Conservation (phyloP, 2,888 invertebrate genomes). For the Ennomos fuscantarius region DNA sequence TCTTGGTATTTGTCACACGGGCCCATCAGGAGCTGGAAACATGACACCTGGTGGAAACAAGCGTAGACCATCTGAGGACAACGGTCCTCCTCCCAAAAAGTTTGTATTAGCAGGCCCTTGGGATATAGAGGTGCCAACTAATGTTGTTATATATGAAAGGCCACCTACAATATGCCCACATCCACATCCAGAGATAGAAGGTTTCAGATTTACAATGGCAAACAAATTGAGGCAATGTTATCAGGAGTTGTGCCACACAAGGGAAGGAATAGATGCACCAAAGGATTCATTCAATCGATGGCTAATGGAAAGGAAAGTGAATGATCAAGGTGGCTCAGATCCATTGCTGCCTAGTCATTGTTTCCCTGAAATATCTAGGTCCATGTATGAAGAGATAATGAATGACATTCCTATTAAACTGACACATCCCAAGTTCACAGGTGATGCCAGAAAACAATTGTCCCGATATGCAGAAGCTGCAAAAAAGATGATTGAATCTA, state of each 20-base stretch:
- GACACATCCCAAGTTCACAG: constrained; percentile 97
- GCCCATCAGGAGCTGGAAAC: constrained; percentile 72
- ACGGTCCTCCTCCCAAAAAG: constrained; percentile 92
- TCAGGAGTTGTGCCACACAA: constrained; percentile 96
- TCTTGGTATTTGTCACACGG: constrained; percentile 89
- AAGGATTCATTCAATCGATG: constrained; percentile 98
- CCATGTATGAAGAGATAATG: constrained; percentile 99
- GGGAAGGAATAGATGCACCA: constrained; percentile 97
- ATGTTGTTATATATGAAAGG: constrained; percentile 95
- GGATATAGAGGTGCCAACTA: constrained; percentile 97
- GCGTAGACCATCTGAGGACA: constrained; percentile 92
- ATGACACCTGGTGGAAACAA: constrained; percentile 87
- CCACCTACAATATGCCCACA: constrained; percentile 94
- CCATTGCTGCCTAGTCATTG: constrained; percentile 96
- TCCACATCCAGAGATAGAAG: constrained; percentile 97
- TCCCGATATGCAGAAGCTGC: constrained; percentile 98
- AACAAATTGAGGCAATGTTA: constrained; percentile 95
- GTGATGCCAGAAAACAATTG: constrained; percentile 97
- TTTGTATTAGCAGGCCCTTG: constrained; percentile 96
- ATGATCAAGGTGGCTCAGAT: constrained; percentile 94
- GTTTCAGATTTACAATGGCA: constrained; percentile 92
- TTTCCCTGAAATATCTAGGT: constrained; percentile 95
- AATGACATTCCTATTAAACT: constrained; percentile 98
- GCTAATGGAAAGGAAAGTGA: constrained; percentile 97
- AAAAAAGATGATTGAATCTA: constrained; percentile 97